phyloP scores from a whole-genome alignment of 2,113 vertebrate genomes.

The Typhlomys cinereus region DNA sequence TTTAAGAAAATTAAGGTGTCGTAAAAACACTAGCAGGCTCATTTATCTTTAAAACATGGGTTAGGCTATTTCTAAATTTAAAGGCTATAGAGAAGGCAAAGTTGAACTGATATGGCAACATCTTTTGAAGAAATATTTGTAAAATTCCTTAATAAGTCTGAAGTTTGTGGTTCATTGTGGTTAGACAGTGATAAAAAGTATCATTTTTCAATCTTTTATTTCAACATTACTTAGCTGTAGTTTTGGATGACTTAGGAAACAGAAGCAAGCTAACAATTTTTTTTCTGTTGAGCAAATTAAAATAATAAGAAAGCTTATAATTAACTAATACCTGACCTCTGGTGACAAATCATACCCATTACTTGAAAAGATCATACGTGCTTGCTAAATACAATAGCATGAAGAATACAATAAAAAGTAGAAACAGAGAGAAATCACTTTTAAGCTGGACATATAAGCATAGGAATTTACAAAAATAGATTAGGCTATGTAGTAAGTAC shows the following conservation, averaged over 20 bases:
- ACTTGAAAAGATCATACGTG: conserved; percentile 20
- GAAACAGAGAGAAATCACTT: conserved; percentile 18
- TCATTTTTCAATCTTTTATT: conserved; percentile 13
- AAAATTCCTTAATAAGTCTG: neutral
- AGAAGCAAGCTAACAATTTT: conserved; percentile 15
- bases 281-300: conserved; percentile 35
- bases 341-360: conserved; percentile 3
- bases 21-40: neutral
- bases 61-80: conserved; percentile 15
- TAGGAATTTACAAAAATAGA: conserved; percentile 38
- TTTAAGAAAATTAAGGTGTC: neutral
- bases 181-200: conserved; percentile 19
- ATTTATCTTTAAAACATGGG: neutral
- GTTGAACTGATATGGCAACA: neutral
- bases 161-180: neutral
- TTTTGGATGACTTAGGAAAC: neutral
- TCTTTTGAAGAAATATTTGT: conserved; percentile 9
- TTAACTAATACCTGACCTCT: conserved; percentile 3
- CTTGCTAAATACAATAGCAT: neutral
- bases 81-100: neutral
- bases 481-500: conserved; percentile 59
- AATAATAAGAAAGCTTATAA: conserved; percentile 28
- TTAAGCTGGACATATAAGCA: conserved; percentile 41
- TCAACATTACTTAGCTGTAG: neutral
- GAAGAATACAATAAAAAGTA: conserved; percentile 42